Evolutionary conservation across 2,797 vertebrate genomes (phyloP).

Genomic region (Phoebastria nigripes): DNA sequence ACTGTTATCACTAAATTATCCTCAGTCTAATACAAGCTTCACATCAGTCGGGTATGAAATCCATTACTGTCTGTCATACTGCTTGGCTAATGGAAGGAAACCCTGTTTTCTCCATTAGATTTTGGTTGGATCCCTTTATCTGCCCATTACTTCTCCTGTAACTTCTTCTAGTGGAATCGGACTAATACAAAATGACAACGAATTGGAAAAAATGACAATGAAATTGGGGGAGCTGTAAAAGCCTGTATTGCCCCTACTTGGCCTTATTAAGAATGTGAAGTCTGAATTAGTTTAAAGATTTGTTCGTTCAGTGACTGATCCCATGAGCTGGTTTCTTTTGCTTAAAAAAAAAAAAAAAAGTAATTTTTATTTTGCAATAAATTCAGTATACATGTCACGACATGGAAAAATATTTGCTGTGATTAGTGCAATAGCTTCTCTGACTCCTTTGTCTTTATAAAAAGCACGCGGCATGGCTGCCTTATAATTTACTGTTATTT

Average conservation of each 20-base stretch:
- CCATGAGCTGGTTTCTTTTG: background rate
- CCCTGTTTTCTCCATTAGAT: conserved; percentile 75
- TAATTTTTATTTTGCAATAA: background rate
- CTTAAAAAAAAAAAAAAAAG: background rate
- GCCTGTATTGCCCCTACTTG: background rate
- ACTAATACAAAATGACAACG: conserved; percentile 55
- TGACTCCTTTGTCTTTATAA: background rate
- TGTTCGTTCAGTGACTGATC: background rate
- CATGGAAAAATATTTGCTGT: background rate
- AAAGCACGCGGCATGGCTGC: background rate
- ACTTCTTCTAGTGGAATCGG: conserved; percentile 53
- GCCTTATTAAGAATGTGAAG: background rate
- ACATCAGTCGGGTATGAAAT: conserved; percentile 82
- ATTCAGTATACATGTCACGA: background rate
- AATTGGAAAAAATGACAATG: conserved; percentile 13
- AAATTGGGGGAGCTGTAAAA: background rate
- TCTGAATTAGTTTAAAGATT: background rate
- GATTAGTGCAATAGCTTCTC: background rate
- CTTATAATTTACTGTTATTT: background rate
- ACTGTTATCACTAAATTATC: conserved; percentile 87
- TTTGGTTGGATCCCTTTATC: conserved; percentile 73
- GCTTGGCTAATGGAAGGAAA: conserved; percentile 75
- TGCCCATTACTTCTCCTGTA: conserved; percentile 65
- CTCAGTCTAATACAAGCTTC: conserved; percentile 78
- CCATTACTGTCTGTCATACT: conserved; percentile 85